Evolutionary conservation across 2,797 vertebrate species (phyloP), one percentile per base, ranked within the genome.

Genomic region (Vultur gryphus): DNA sequence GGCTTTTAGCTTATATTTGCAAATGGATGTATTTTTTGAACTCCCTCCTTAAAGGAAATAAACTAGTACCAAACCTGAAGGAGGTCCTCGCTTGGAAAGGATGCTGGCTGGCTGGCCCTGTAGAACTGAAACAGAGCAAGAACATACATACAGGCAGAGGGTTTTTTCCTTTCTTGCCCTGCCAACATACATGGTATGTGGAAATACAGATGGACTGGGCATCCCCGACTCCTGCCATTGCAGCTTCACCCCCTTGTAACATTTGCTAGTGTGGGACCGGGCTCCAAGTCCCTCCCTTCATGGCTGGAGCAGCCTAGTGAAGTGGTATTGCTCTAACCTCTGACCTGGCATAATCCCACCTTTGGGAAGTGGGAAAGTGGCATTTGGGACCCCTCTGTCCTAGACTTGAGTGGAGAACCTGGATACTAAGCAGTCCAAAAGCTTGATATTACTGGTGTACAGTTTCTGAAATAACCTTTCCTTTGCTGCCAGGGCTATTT

Each of bases 231-330:
- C 14, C 43, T 84, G 16, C 14, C 14, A 28, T 31, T 62, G 29
- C 15, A 84, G 11, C 20, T 48, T 66, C 11, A 51, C 2, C 3
- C 11, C 7, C 0, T 25, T 1, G 2, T 58, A 71, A 29, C 2
- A 7, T 76, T 88, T 85, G 10, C 16, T 70, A 44, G 2, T 0
- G 0, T 57, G 28, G 7, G 11, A 33, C 33, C 33, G 16, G 16
- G 8, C 29, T 77, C 29, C 35, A 49, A 35, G 83, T 43, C 48
- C 19, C 29, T 81, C 13, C 11, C 11, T 37, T 66, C 4, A 2
- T 37, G 46, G 16, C 29, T 66, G 55, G 3, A 66, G 6, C 29
- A 81, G 23, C 64, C n/a, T 41, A 41, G 23, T 15, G 17, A 64
- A 62, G 7, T 31, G 10, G 5, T 41, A 44, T 62, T 78, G 25